A percentile compares a stretch with the other conserved stretches of the same genome.
phyloP scores from a whole-genome alignment of 35 echinoderm and acorn worm genomes.

The Ophioderma brevispina region DNA sequence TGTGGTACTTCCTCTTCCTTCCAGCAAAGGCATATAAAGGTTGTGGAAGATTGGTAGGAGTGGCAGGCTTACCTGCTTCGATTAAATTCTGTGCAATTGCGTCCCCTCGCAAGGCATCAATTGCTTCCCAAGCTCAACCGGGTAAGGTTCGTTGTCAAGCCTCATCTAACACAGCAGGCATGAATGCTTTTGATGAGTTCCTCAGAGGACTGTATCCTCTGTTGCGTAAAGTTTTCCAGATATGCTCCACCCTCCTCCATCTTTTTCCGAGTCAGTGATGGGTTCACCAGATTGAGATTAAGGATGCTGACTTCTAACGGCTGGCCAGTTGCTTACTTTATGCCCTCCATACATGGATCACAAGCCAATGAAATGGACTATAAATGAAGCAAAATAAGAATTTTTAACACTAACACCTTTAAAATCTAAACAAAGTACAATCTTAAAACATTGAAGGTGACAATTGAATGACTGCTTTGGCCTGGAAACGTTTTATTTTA shows the following conservation, averaged over 20 bases:
- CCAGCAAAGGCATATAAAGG: no score
- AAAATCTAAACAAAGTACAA: no score
- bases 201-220: slow-evolving; percentile 5
- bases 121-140: slow-evolving; percentile 38
- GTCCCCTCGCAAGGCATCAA: slow-evolving; percentile 37
- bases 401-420: no score
- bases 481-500: no score
- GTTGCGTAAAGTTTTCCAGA: slow-evolving; percentile 47
- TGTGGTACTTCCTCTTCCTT: no score
- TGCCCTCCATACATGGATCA: no score
- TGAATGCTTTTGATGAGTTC: slow-evolving; percentile 2
- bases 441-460: no score
- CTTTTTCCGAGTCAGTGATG: slow-evolving; percentile 35
- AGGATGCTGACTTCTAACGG: no score
- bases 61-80: slow-evolving; percentile 31
- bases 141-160: background rate
- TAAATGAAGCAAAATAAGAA: no score
- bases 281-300: slow-evolving; percentile 17
- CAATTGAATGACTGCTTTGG: no score
- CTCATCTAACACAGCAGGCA: background rate
- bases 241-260: slow-evolving; percentile 55
- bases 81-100: slow-evolving; percentile 39
- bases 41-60: background rate
- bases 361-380: no score
- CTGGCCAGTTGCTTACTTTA: no score